phyloP scores from a whole-genome alignment of 1,140 invertebrate genomes.

The Drosophila novamexicana region DNA sequence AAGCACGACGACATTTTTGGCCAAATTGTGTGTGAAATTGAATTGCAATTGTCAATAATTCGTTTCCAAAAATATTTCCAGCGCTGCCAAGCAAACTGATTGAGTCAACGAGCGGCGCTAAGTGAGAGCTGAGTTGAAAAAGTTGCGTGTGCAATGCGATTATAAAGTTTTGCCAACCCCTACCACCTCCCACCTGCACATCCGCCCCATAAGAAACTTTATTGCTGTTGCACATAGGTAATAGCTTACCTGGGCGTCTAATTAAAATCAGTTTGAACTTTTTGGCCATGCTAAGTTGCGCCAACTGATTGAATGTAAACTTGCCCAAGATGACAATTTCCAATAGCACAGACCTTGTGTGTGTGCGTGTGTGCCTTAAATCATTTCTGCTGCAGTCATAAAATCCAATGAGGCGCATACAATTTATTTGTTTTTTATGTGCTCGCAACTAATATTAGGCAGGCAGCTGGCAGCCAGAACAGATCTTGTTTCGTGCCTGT shows the following conservation, averaged over 20 bases:
- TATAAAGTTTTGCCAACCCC: constrained; percentile 50
- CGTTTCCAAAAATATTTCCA: constrained; percentile 69
- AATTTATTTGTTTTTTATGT: constrained; percentile 82
- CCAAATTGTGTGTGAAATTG: constrained; percentile 82
- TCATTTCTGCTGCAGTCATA: constrained; percentile 81
- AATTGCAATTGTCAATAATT: constrained; percentile 82
- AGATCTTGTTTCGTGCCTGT: constrained; percentile 55
- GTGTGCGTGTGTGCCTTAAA: constrained; percentile 45
- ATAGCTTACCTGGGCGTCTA: constrained; percentile 30
- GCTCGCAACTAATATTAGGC: constrained; percentile 70
- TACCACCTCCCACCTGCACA: too few species aligned
- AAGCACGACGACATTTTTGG: constrained; percentile 56
- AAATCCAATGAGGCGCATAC: constrained; percentile 77
- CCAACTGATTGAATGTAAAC: constrained; percentile 39
- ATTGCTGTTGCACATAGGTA: not conserved
- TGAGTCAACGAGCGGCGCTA: constrained; percentile 48
- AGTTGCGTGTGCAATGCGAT: constrained; percentile 61
- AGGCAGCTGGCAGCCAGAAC: constrained; percentile 61
- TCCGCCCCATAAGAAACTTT: constrained; percentile 15
- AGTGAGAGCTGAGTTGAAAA: constrained; percentile 31
- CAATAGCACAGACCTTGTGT: not conserved
- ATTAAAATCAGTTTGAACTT: constrained; percentile 52
- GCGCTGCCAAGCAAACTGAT: constrained; percentile 56
- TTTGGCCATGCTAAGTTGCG: constrained; percentile 4
- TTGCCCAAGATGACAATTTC: constrained; percentile 30